Base-by-base conservation (phyloP, 2,888 invertebrate species). In the Cordylochernes scorpioides region DNA sequence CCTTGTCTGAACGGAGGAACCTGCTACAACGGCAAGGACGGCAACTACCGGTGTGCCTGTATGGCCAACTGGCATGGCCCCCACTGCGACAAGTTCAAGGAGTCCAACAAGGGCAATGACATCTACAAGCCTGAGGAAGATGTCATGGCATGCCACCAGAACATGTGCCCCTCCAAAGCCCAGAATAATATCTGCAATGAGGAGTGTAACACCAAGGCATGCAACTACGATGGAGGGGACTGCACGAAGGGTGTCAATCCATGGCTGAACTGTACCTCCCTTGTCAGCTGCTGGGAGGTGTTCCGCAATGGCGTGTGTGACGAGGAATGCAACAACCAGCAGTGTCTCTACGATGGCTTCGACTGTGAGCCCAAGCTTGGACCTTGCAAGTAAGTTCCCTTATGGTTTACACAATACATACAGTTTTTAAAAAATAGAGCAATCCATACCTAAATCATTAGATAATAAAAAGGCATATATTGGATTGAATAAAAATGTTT, bases 331-430 rank as follows among this genome's bases (percentile, higher is more conserved):
- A 86, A 91, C 55, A 86, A 73, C 16, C 70, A 78, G n/a, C 74
- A 73, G 38, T 97, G 97, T 49, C 61, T 94, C 6, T 94, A 75
- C 50, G 97, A 97, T 46, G 94, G 94, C 2, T 66, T 80, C 37
- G 97, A 97, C 49, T 97, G 94, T 45, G 71, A 74, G 41, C 69
- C 68, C 8, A 32, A 34, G 15, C 17, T 36, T 9, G 14, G 30
- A n/a, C 34, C 31, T 17, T 38, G 38, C 33, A 35, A 33, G 36
- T 36, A 24, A n/a, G n/a, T n/a, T n/a, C 69, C n/a, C n/a, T n/a
- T n/a, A n/a, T n/a, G n/a, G n/a, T n/a, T n/a, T n/a, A n/a, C n/a
- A 21, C 24, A 5, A n/a, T n/a, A n/a, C n/a, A n/a, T n/a, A n/a
- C n/a, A n/a, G n/a, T n/a, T n/a, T n/a, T n/a, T n/a, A n/a, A n/a